These are phyloP conservation scores for Lepus americanus DNA, from an alignment of 2,113 vertebrate genomes.

Conservation along the genomic window DNA sequence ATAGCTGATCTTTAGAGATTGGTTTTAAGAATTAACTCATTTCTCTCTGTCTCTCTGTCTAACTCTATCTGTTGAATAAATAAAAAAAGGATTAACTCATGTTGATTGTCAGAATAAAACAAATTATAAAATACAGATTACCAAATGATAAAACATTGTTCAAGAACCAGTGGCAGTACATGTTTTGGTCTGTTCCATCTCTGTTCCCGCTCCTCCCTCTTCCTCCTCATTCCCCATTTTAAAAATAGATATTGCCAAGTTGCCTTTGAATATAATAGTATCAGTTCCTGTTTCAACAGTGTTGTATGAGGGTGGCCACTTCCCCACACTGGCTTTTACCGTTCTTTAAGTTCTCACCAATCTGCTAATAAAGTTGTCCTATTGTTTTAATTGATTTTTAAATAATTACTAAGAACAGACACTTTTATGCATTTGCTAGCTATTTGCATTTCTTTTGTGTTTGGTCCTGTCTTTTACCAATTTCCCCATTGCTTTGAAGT, in stretches of 20 bases:
- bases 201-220: no score
- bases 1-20: neutral
- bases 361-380: neutral
- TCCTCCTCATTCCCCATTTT: neutral
- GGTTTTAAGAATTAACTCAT: neutral
- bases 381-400: slow-evolving; percentile 9
- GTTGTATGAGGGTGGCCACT: neutral
- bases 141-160: slow-evolving; percentile 13
- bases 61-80: no score
- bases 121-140: neutral
- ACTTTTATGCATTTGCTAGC: neutral
- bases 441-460: slow-evolving; percentile 31
- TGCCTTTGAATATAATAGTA: neutral
- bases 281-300: neutral
- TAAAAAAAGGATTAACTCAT: neutral
- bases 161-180: neutral
- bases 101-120: slow-evolving; percentile 12
- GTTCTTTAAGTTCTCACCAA: neutral
- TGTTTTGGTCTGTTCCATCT: neutral
- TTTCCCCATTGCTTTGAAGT: slow-evolving; percentile 31
- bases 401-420: neutral
- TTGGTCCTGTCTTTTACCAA: slow-evolving; percentile 11
- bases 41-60: no score
- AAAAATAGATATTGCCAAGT: neutral
- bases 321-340: neutral